Evolutionary conservation across 2,888 invertebrate species (phyloP).

Genomic region (Lypha dubia): DNA sequence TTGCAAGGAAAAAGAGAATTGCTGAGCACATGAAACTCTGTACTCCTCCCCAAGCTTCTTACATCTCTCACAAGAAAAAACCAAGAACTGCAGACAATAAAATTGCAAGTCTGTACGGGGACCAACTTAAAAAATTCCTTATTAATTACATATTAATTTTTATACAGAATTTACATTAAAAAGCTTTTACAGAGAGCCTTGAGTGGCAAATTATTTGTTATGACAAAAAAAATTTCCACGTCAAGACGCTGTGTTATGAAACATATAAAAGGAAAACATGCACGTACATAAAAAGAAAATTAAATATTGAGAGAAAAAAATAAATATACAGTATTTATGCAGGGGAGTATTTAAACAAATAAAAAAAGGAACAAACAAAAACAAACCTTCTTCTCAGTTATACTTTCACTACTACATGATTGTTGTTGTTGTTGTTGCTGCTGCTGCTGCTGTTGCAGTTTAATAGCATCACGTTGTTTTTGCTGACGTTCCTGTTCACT

Average conservation of each 20-base stretch:
- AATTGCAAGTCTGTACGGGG: too few relatives aligned
- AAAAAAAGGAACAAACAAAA: constrained; percentile 51
- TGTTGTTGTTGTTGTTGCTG: constrained; percentile 55
- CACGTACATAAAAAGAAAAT: neutral
- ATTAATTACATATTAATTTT: too few relatives aligned
- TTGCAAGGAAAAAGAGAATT: too few relatives aligned
- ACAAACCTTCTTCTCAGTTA: constrained; percentile 80
- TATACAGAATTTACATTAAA: too few relatives aligned
- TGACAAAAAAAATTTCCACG: neutral
- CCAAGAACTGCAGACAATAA: too few relatives aligned
- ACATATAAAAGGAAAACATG: constrained; percentile 28
- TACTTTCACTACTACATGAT: constrained; percentile 75
- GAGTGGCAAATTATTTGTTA: too few relatives aligned
- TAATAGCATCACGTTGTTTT: constrained; percentile 70
- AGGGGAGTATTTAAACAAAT: constrained; percentile 28
- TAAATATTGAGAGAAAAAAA: constrained; percentile 48
- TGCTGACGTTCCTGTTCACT: constrained; percentile 81
- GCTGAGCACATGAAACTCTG: too few relatives aligned
- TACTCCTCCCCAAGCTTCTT: too few relatives aligned
- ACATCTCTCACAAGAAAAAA: too few relatives aligned
- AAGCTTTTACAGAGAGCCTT: too few relatives aligned
- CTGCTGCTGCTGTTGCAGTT: constrained; percentile 58
- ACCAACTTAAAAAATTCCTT: too few relatives aligned
- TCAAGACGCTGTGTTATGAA: constrained; percentile 15
- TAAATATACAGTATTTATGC: neutral